Evolutionary conservation across 2,888 invertebrate species (phyloP), one percentile per base, ranked within the genome.

Genomic region (Thymelicus sylvestris): DNA sequence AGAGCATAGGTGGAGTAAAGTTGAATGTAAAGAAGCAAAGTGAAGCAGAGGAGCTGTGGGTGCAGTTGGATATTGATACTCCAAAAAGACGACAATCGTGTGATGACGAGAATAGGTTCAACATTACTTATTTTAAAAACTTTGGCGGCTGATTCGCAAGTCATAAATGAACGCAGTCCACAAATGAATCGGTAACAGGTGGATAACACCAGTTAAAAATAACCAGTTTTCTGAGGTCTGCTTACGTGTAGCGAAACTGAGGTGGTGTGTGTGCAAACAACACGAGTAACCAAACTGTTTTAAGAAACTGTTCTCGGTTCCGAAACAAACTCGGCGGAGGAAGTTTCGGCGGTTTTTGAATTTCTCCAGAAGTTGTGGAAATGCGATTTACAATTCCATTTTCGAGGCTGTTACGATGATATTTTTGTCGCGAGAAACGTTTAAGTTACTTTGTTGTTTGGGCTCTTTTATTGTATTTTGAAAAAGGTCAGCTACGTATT

Each of bases 381-480:
- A 68, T 68, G 15, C 67, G 67, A 68, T 68, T 68, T 68, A 62
- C 67, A 68, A 68, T 62, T 68, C 62, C 67, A 68, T 68, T 68
- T 68, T 55, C 50, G 41, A 41, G 67, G 52, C 41, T 67, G 67
- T 67, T 61, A 52, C 61, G 39, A 31, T 65, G 52, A 52, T 67
- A 67, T 67, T 67, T 60, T 48, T 41, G 67, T 61, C 67, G 50
- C 24, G 61, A 50, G 57, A 67, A 67, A 61, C 50, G 60, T 67
- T 67, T 57, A 38, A 67, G 59, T 61, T 61, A 61, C 50, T n/a
- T 57, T 57, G 57, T 57, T 57, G 57, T 57, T 57, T 38, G 31
- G 57, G 24, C 19, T 61, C 50, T 60, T 67, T 67, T 57, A 57
- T 57, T 57, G 57, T 57, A 57, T 57, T 57, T 31, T 38, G 31